Evolutionary conservation across 2,797 vertebrate genomes (phyloP).

Genomic region (Typhlichthys subterraneus): DNA sequence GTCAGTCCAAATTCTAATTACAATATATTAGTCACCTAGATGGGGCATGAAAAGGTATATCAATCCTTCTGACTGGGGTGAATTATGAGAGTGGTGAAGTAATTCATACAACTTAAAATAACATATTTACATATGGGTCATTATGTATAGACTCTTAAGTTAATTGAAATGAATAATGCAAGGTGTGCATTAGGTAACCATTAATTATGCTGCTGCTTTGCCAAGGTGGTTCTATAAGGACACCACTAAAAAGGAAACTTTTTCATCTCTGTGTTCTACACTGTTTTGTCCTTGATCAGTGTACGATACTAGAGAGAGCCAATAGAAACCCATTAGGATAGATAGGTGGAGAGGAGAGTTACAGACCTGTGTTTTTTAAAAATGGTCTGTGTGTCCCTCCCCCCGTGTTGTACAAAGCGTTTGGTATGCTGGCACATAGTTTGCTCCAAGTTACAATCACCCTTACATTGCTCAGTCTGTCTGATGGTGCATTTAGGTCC

Average conservation of each 20-base stretch:
- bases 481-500: conserved; percentile 1
- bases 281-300: conserved; percentile 52
- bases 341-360: conserved; percentile 45
- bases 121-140: conserved; percentile 71
- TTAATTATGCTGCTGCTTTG: conserved; percentile 60
- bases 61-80: background rate
- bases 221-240: conserved; percentile 65
- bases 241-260: conserved; percentile 46
- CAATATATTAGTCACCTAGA: conserved; percentile 67
- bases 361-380: conserved; percentile 56
- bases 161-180: conserved; percentile 73
- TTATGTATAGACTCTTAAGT: conserved; percentile 46
- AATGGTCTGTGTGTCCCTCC: conserved; percentile 32
- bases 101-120: conserved; percentile 58
- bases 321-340: conserved; percentile 54
- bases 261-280: conserved; percentile 24
- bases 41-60: conserved; percentile 32
- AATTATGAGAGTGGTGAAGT: conserved; percentile 29
- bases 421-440: conserved; percentile 42
- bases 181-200: conserved; percentile 63
- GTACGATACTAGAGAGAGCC: conserved; percentile 40
- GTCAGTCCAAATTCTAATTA: conserved; percentile 79
- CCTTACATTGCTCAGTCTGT: conserved; percentile 41
- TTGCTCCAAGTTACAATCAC: conserved; percentile 36
- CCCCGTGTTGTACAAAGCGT: conserved; percentile 13